Evolutionary conservation across 2,113 vertebrate genomes (phyloP).

Genomic region (Orthonyx spaldingii): DNA sequence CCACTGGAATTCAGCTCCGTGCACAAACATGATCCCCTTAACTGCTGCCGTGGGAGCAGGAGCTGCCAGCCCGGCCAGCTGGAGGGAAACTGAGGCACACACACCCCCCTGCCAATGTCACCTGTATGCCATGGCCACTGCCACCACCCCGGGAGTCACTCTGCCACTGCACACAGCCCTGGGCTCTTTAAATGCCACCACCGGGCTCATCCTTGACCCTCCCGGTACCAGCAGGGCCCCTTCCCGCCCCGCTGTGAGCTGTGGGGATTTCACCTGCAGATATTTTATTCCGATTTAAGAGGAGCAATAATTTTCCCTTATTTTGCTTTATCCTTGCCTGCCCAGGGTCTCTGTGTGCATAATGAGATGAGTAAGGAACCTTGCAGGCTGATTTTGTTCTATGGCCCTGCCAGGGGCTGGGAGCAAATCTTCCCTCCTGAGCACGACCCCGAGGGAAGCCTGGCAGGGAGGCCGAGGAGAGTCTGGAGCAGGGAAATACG

Average conservation of each 20-base stretch:
- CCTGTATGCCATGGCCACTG: rapidly evolving
- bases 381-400: conserved; percentile 30
- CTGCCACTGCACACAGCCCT: background rate
- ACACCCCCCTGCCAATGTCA: background rate
- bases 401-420: background rate
- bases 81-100: conserved; percentile 25
- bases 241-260: background rate
- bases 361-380: conserved; percentile 62
- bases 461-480: background rate
- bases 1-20: background rate
- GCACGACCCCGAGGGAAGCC: background rate
- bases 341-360: background rate
- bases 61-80: background rate
- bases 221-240: background rate
- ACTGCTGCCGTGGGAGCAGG: background rate
- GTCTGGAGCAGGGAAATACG: background rate
- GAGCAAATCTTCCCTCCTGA: background rate
- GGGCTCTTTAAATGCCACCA: background rate
- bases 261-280: too few relatives aligned
- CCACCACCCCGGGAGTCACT: background rate
- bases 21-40: background rate
- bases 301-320: background rate
- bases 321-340: conserved; percentile 28
- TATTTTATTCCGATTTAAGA: background rate
- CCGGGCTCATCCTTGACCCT: background rate